Percentiles rank a stretch among this genome's conserved stretches.
Conservation (phyloP, 92 coral and sea anemone genomes). For the Phymanthus crucifer region DNA sequence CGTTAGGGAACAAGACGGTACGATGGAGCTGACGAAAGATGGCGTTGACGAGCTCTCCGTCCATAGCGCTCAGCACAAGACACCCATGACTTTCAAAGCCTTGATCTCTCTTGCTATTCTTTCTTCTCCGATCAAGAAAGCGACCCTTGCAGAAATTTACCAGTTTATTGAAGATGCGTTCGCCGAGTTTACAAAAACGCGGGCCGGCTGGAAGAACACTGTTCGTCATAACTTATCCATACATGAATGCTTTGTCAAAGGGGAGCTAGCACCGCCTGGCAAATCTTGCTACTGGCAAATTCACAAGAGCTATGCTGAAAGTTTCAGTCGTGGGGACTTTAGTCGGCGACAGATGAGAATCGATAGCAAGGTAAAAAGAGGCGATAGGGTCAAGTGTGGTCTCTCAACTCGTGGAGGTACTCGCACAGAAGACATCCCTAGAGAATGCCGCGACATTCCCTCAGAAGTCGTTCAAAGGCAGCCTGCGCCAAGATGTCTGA, state of each 20-base stretch:
- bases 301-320: slow-evolving; percentile 64
- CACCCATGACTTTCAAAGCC: slow-evolving; percentile 74
- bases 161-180: slow-evolving; percentile 62
- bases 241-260: slow-evolving; percentile 86
- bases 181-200: slow-evolving; percentile 62
- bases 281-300: slow-evolving; percentile 82
- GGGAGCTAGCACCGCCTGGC: slow-evolving; percentile 63
- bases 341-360: not conserved
- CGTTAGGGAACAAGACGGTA: not conserved
- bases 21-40: not conserved
- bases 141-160: slow-evolving; percentile 75
- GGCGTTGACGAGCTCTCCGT: not conserved
- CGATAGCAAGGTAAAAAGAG: not conserved
- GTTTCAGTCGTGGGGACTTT: slow-evolving; percentile 41
- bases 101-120: slow-evolving; percentile 76
- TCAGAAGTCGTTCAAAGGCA: not conserved
- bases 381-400: not conserved
- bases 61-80: slow-evolving; percentile 7
- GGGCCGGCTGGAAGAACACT: slow-evolving; percentile 93
- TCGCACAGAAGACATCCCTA: not conserved
- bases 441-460: not conserved
- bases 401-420: not conserved
- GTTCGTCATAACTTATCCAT: slow-evolving; percentile 91
- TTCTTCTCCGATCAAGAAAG: slow-evolving; percentile 54
- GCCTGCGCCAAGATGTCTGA: not conserved